Conservation (phyloP, 1,140 invertebrate genomes). For the Melitaea cinxia region DNA sequence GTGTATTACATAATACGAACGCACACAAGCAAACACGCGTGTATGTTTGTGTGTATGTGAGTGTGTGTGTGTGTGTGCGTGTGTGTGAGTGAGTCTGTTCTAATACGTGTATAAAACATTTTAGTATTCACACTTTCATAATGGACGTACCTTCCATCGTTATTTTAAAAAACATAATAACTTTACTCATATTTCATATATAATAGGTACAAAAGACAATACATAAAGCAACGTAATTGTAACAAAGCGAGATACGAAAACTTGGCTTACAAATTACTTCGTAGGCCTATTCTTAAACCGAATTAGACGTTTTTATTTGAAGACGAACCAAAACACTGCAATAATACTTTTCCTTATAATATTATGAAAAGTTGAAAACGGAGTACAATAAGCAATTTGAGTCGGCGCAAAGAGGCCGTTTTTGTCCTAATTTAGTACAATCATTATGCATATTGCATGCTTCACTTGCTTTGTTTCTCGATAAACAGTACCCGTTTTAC, state of each 20-base stretch:
- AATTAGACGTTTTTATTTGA: slow-evolving; percentile 31
- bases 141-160: neutral
- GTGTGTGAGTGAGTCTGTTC: no score
- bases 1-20: no score
- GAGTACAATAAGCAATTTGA: slow-evolving; percentile 67
- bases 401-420: slow-evolving; percentile 58
- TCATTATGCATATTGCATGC: slow-evolving; percentile 72
- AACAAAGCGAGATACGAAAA: slow-evolving; percentile 1
- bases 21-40: no score
- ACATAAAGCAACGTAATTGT: neutral
- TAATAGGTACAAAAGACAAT: neutral
- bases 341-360: slow-evolving; percentile 36
- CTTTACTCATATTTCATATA: neutral
- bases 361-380: slow-evolving; percentile 48
- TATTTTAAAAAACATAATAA: neutral
- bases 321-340: slow-evolving; percentile 28
- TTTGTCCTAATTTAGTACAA: slow-evolving; percentile 70
- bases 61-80: no score
- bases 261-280: slow-evolving; percentile 13
- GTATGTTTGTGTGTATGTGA: no score
- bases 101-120: no score
- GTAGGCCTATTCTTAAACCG: slow-evolving; percentile 9
- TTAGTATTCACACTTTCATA: neutral
- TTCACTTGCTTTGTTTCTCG: slow-evolving; percentile 65
- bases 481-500: slow-evolving; percentile 68